Base-by-base conservation (phyloP, 2,113 vertebrate genomes). In the Phyllopteryx taeniolatus region DNA sequence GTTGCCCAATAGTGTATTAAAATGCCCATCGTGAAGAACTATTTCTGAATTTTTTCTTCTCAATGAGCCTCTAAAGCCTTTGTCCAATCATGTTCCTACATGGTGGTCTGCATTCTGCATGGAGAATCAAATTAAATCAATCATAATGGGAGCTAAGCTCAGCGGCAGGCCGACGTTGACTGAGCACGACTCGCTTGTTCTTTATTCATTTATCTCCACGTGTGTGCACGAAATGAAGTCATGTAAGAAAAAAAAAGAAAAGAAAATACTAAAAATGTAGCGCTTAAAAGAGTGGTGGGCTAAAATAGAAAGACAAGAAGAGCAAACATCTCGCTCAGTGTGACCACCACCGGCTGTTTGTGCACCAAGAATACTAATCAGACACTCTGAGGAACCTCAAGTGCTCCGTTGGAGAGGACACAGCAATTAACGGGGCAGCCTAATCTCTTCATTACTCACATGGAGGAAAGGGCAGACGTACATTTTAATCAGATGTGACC, bases 351-450 rank as follows among this genome's bases (percentile, higher is more conserved):
- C 81, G 79, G 80, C 76, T 75, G 76, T 51, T 65, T 67, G 19
- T 82, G 87, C 73, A 65, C 49, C 14, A 35, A 77, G 86, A 90
- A 92, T 90, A 83, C 83, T 83, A 90, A 90, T 87, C 61, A 87
- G 74, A 81, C 65, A 59, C 68, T 78, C 76, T 68, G 70, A 78
- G 79, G 60, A 85, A 60, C 57, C 68, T 65, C 61, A 77, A 68
- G 72, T 70, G 77, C 71, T 79, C 43, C 49, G 54, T 69, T 57
- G 63, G 70, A 57, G 71, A 77, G 76, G 65, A 78, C 71, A 70
- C 69, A 74, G 78, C 73, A 70, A 79, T 79, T 84, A 74, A 78
- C 79, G 71, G 62, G 62, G 79, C 77, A 68, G 59, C 20, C 63
- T 83, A 82, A 80, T 78, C 71, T 77, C 73, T 79, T 79, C 71